These are phyloP conservation scores for Lamellibrachia satsuma DNA, from an alignment of 2,888 invertebrate species.

Conservation along the genomic window DNA sequence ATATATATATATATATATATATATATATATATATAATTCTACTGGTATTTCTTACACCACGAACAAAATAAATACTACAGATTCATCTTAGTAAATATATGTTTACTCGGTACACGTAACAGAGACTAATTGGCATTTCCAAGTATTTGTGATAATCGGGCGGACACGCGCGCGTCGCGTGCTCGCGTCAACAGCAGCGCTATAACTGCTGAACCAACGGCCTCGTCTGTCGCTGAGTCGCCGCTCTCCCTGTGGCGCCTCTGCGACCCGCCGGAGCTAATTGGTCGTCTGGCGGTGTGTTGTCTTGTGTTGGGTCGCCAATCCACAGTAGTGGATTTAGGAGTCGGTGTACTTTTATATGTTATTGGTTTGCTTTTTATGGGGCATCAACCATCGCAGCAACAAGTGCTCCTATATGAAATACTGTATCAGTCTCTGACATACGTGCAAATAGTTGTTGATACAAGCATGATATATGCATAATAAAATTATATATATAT, in stretches of 20 bases:
- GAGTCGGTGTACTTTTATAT: neutral
- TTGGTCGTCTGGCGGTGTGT: neutral
- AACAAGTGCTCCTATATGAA: neutral
- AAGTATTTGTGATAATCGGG: neutral
- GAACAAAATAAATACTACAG: too few species aligned
- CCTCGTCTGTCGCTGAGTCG: neutral
- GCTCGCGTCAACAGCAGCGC: neutral
- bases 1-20: neutral
- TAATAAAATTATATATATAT: too few species aligned
- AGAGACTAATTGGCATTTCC: neutral
- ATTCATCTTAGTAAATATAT: too few species aligned
- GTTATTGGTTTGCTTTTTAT: neutral
- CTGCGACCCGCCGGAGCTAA: neutral
- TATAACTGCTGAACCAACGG: neutral
- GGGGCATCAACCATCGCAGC: neutral
- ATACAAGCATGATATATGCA: too few species aligned
- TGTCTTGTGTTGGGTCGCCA: neutral
- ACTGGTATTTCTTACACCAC: neutral
- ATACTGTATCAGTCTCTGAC: neutral
- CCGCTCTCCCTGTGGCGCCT: neutral
- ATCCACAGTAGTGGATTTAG: neutral
- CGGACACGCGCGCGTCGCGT: neutral
- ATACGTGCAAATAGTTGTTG: too few species aligned
- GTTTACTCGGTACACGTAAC: neutral
- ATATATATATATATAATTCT: neutral